phyloP scores from a whole-genome alignment of 2,888 invertebrate species.

The Sminthurides aquaticus region DNA sequence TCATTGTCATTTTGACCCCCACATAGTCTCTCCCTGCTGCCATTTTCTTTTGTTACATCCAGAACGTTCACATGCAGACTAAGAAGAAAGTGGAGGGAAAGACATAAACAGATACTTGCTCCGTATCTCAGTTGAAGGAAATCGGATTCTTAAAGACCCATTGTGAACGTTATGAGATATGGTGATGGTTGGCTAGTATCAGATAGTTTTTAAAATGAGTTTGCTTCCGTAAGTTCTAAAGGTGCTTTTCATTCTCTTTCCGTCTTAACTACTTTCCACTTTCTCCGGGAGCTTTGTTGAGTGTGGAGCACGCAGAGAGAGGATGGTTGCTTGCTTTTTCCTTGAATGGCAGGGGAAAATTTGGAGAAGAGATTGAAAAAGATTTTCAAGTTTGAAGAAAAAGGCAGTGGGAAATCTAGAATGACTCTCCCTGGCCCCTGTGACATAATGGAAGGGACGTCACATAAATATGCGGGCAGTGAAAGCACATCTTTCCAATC shows the following conservation, averaged over 20 bases:
- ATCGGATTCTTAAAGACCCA: not conserved
- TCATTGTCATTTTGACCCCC: not conserved
- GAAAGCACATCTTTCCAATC: slow-evolving; percentile 28
- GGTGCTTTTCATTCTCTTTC: too few relatives aligned
- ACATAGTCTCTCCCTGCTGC: too few relatives aligned
- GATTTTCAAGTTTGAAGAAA: not conserved
- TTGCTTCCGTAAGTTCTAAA: too few relatives aligned
- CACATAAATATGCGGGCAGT: slow-evolving; percentile 14
- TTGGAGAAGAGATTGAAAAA: not conserved
- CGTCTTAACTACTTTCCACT: too few relatives aligned
- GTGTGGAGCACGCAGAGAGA: too few relatives aligned
- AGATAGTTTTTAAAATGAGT: too few relatives aligned
- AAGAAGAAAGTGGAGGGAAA: not conserved
- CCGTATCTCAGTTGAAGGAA: not conserved
- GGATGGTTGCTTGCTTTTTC: too few relatives aligned
- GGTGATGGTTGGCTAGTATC: too few relatives aligned
- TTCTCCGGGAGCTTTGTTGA: too few relatives aligned
- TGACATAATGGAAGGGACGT: slow-evolving; percentile 7
- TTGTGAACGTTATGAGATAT: not conserved
- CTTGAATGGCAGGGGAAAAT: too few relatives aligned
- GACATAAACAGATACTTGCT: not conserved
- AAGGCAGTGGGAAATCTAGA: not conserved
- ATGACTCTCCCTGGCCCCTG: not conserved
- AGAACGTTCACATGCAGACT: not conserved
- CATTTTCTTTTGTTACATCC: not conserved